phyloP scores from a whole-genome alignment of 2,888 invertebrate genomes.

The Notodonta ziczac region DNA sequence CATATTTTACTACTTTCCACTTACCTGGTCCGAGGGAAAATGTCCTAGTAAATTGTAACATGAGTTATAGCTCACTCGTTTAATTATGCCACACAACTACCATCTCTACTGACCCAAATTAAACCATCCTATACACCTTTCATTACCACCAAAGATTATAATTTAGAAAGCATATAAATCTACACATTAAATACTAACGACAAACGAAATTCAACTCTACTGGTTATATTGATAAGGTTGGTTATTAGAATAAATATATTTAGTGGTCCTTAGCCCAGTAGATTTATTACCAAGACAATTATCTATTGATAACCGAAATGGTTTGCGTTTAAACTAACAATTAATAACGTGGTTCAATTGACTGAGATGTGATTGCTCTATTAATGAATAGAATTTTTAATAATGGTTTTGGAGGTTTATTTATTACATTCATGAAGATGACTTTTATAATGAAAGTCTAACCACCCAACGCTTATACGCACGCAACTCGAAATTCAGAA shows the following conservation, averaged over 20 bases:
- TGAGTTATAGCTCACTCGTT: slow-evolving; percentile 20
- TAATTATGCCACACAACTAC: slow-evolving; percentile 23
- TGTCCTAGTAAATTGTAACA: not conserved
- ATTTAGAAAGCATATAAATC: slow-evolving; percentile 56
- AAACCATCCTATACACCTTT: slow-evolving; percentile 52
- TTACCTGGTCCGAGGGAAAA: not conserved
- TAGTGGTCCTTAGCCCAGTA: slow-evolving; percentile 47
- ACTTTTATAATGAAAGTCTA: not conserved
- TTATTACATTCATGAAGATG: not conserved
- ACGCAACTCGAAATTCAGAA: too few relatives aligned
- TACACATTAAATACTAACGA: slow-evolving; percentile 17
- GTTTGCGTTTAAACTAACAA: slow-evolving; percentile 59
- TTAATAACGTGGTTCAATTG: slow-evolving; percentile 56
- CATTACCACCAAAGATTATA: slow-evolving; percentile 51
- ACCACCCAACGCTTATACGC: too few relatives aligned
- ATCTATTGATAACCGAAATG: slow-evolving; percentile 63
- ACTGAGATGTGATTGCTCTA: slow-evolving; percentile 46
- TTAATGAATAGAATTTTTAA: slow-evolving; percentile 42
- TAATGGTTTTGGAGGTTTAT: slow-evolving; percentile 5
- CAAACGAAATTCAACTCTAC: slow-evolving; percentile 26
- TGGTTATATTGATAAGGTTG: slow-evolving; percentile 24
- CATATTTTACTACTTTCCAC: not conserved
- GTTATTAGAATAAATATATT: slow-evolving; percentile 13
- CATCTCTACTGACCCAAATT: slow-evolving; percentile 42
- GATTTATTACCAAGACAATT: slow-evolving; percentile 69